Percentiles rank a stretch among this genome's conserved stretches.
Evolutionary conservation across 2,113 vertebrate species (phyloP).

Genomic region (Malurus melanocephalus): DNA sequence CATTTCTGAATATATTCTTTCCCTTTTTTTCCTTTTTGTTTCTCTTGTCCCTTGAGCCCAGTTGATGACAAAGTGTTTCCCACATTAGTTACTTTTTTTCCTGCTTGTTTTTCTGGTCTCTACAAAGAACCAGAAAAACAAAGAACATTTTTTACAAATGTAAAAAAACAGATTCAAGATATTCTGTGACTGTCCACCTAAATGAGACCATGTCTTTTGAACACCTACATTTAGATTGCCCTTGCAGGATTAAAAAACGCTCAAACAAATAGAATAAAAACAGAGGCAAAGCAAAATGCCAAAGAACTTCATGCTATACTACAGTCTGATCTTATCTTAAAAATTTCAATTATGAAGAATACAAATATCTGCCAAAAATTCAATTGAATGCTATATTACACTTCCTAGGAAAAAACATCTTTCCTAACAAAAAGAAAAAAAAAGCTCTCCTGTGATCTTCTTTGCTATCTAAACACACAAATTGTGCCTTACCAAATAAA

Average conservation of each 20-base stretch:
- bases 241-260: background rate
- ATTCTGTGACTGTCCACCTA: background rate
- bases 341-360: background rate
- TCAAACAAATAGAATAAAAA: background rate
- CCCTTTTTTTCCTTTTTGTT: background rate
- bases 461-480: background rate
- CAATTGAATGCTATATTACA: background rate
- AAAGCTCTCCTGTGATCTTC: background rate
- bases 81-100: background rate
- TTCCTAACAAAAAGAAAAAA: background rate
- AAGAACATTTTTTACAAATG: background rate
- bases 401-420: background rate
- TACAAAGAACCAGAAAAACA: background rate
- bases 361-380: background rate
- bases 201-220: background rate
- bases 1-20: background rate
- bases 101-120: background rate
- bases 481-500: background rate
- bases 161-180: background rate
- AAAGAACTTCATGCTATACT: background rate
- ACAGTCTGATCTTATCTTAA: background rate
- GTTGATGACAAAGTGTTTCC: background rate
- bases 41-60: background rate
- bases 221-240: background rate
- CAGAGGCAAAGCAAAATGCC: rapidly evolving